These are phyloP conservation scores for Saguinus imperator DNA, from an alignment of 2,113 vertebrate species.

Conservation along the genomic window DNA sequence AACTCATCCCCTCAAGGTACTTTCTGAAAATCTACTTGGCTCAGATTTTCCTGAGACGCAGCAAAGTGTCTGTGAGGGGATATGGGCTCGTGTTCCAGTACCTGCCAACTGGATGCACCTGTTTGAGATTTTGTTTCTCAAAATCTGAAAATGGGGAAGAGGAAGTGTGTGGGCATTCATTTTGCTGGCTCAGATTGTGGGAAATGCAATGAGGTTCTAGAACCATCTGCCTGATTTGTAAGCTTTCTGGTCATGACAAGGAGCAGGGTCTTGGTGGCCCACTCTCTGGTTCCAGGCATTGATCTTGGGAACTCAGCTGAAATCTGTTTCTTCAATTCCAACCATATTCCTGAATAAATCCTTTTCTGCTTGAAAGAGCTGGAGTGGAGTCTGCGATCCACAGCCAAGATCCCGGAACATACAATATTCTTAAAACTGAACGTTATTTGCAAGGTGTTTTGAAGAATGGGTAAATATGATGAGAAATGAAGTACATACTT, in stretches of 20 bases:
- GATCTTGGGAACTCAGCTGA: neutral
- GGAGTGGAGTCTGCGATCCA: neutral
- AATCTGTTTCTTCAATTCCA: neutral
- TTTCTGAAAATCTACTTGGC: neutral
- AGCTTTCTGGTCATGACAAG: neutral
- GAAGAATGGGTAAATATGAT: neutral
- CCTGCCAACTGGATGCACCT: neutral
- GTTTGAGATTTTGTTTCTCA: neutral
- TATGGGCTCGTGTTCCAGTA: neutral
- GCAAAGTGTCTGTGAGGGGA: neutral
- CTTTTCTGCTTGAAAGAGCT: neutral
- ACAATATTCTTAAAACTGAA: neutral
- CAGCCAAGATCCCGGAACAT: neutral
- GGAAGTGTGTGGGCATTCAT: neutral
- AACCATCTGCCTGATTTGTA: neutral
- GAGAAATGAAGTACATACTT: neutral
- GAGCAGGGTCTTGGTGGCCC: neutral
- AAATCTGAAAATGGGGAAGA: neutral
- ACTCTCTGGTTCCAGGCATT: too few species aligned
- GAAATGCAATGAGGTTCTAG: neutral
- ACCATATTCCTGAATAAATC: accelerated
- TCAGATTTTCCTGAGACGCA: neutral
- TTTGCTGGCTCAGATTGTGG: neutral
- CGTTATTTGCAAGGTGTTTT: neutral
- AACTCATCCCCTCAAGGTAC: neutral